Evolutionary conservation across 2,113 vertebrate genomes (phyloP).

Genomic region (Anguilla japonica): DNA sequence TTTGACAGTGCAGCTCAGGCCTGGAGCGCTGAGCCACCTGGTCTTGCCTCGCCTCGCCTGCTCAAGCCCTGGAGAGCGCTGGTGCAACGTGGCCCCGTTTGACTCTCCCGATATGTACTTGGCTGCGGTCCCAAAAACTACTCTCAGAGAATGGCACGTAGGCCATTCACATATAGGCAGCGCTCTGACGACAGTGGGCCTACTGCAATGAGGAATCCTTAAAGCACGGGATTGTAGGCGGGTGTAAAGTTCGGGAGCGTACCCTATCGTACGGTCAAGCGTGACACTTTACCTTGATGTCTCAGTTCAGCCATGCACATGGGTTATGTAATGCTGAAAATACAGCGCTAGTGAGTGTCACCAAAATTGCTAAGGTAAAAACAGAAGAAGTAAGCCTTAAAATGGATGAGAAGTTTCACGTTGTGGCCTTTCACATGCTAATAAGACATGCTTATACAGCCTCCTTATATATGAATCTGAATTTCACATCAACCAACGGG

Average conservation of each 20-base stretch:
- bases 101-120: background rate
- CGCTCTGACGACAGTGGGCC: background rate
- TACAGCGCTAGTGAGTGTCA: too few relatives aligned
- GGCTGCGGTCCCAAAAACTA: background rate
- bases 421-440: background rate
- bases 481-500: background rate
- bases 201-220: too few relatives aligned
- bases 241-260: too few relatives aligned
- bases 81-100: background rate
- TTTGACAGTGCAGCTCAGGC: background rate
- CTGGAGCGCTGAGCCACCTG: background rate
- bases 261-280: too few relatives aligned
- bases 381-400: too few relatives aligned
- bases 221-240: too few relatives aligned
- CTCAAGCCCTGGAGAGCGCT: background rate
- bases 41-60: background rate
- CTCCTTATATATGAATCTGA: background rate
- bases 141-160: background rate
- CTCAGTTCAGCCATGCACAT: too few relatives aligned
- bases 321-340: too few relatives aligned
- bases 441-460: background rate
- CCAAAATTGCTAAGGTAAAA: too few relatives aligned
- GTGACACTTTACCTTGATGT: too few relatives aligned
- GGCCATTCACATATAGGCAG: too few relatives aligned
- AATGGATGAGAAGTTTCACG: background rate